A percentile compares a stretch with the other conserved stretches of the same genome.
Conservation (phyloP, 2,113 vertebrate genomes). For the Tetraodon nigroviridis region DNA sequence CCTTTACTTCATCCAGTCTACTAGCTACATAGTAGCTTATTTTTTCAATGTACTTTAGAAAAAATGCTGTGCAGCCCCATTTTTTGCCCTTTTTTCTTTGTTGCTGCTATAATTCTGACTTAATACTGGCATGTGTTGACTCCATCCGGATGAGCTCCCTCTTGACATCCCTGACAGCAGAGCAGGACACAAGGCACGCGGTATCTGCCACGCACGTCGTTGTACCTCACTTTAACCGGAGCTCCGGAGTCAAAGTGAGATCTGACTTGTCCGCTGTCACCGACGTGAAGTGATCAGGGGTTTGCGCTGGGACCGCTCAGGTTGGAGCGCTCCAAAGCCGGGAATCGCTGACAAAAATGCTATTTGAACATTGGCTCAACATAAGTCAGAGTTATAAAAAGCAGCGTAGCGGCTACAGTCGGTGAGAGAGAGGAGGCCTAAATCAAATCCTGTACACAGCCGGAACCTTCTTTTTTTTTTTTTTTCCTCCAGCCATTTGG, state of each 20-base stretch:
- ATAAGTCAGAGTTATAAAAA: slow-evolving; percentile 61
- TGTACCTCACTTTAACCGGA: slow-evolving; percentile 43
- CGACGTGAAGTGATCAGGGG: slow-evolving; percentile 45
- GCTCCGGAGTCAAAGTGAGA: slow-evolving; percentile 21
- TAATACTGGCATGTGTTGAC: slow-evolving; percentile 17
- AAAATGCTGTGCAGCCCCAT: slow-evolving; percentile 8
- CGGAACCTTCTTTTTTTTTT: slow-evolving; percentile 30
- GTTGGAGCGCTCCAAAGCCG: slow-evolving; percentile 34
- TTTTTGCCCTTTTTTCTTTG: slow-evolving; percentile 16
- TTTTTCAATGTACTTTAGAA: slow-evolving; percentile 20
- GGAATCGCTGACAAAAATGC: slow-evolving; percentile 48
- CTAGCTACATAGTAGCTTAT: not conserved
- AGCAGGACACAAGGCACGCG: slow-evolving; percentile 26
- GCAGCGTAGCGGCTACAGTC: slow-evolving; percentile 42
- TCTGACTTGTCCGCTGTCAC: slow-evolving; percentile 48
- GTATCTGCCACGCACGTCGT: slow-evolving; percentile 31
- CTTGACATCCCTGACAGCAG: slow-evolving; percentile 31
- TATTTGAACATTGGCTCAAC: slow-evolving; percentile 61
- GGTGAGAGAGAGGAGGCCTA: slow-evolving; percentile 33
- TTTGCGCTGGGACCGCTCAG: slow-evolving; percentile 12
- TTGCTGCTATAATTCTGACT: slow-evolving; percentile 30
- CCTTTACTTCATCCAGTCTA: slow-evolving; percentile 35
- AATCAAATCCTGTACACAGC: slow-evolving; percentile 50
- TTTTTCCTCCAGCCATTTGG: slow-evolving; percentile 1
- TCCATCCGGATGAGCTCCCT: slow-evolving; percentile 11